Evolutionary conservation across 2,888 invertebrate species (phyloP).

Genomic region (Camptogramma bilineatum): DNA sequence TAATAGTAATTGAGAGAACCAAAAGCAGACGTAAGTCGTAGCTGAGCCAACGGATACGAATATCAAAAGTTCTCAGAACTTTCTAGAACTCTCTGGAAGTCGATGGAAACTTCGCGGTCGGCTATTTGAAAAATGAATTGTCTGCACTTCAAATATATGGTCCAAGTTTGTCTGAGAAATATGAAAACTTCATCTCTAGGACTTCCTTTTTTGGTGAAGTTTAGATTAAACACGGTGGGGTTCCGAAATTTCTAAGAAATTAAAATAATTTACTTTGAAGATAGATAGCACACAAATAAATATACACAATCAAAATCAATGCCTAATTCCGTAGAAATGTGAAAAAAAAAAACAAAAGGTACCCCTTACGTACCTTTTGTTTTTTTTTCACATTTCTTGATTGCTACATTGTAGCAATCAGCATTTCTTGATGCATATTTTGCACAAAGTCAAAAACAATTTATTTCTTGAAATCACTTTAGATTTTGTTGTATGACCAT

Average conservation of each 20-base stretch:
- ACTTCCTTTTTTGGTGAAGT: slow-evolving; percentile 37
- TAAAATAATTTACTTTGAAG: too few relatives aligned
- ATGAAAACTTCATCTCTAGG: slow-evolving; percentile 60
- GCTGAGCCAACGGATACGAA: slow-evolving; percentile 72
- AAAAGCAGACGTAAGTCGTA: slow-evolving; percentile 18
- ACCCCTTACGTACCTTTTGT: too few relatives aligned
- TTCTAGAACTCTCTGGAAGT: slow-evolving; percentile 60
- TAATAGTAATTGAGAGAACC: neutral
- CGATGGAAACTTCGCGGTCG: slow-evolving; percentile 66
- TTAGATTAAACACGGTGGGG: slow-evolving; percentile 27
- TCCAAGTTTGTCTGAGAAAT: slow-evolving; percentile 70
- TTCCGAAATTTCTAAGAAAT: neutral
- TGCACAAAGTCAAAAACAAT: too few relatives aligned
- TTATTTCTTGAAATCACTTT: too few relatives aligned
- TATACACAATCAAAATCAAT: too few relatives aligned
- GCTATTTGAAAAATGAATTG: slow-evolving; percentile 83
- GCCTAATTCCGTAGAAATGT: too few relatives aligned
- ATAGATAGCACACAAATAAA: too few relatives aligned
- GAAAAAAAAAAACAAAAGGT: too few relatives aligned
- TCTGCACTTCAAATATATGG: slow-evolving; percentile 80
- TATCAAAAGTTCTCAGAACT: slow-evolving; percentile 74
- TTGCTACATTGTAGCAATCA: too few relatives aligned
- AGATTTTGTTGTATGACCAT: too few relatives aligned
- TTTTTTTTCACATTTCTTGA: too few relatives aligned
- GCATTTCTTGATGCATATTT: too few relatives aligned